Evolutionary conservation across 2,113 vertebrate species (phyloP), one percentile per base, ranked within the genome.

Genomic region (Pundamilia nyererei): DNA sequence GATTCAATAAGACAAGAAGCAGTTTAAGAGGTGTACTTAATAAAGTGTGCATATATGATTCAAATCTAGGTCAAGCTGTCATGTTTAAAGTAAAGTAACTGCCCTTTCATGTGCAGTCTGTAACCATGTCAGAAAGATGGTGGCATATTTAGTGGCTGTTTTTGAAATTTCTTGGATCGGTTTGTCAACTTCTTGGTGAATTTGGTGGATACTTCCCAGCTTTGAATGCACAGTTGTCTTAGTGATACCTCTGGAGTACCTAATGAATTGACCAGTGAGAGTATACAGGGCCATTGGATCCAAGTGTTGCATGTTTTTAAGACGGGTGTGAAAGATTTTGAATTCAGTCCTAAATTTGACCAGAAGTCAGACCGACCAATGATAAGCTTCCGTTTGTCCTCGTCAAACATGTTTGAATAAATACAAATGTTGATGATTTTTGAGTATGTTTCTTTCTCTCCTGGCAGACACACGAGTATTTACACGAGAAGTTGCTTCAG

Each of bases 401-500:
- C 24, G 9, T 17, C 70, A 13, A 15, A 29, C 31, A 12, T 83
- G 7, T 70, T 14, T 1, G 33, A 1, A 38, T 68, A 68, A 65
- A 17, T 75, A 45, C 35, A 10, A 5, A 80, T 33, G 12, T 4
- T 11, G 12, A 54, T 7, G 40, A 49, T 21, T 79, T 56, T 79
- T 4, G 17, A 17, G 12, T 86, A 3, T 72, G 24, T 85, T 75
- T 68, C 19, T 83, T 55, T 21, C 58, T 87, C 86, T 31, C 21
- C 2, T 70, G 21, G 2, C 92, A 99, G 98, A 99, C 96, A 94
- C 98, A 99, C 91, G 98, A 99, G 82, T 99, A 97, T 96, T 96
- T 99, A 89, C 97, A 98, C 65, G 98, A 99, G 93, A 98, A 96
- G 96, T 96, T 99, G 94, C 85, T 99, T 86, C 97, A 98, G 91